Percentiles rank a stretch among this genome's conserved stretches.
These are phyloP conservation scores for Hemicentrotus pulcherrimus DNA, from an alignment of 35 echinoderm and acorn worm genomes.

Conservation along the genomic window DNA sequence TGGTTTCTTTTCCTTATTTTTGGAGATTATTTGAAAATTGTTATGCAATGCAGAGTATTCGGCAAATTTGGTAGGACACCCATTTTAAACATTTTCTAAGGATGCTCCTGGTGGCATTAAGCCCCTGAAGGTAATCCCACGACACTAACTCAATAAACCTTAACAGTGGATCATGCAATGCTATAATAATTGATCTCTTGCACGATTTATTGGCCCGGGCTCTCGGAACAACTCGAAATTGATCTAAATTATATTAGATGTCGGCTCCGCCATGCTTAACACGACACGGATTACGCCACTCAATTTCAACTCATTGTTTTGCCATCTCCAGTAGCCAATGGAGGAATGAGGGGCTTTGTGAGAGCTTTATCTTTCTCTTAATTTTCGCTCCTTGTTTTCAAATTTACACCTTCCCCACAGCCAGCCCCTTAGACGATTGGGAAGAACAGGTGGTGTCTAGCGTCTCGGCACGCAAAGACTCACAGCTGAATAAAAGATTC, in stretches of 20 bases:
- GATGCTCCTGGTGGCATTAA: not conserved
- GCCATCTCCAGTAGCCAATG: not conserved
- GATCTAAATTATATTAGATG: not conserved
- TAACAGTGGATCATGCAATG: not conserved
- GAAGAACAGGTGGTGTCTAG: not conserved
- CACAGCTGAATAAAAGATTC: not conserved
- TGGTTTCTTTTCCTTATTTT: not conserved
- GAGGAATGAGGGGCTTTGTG: not conserved
- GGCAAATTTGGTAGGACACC: not conserved
- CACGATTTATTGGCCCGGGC: not conserved
- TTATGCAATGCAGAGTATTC: not conserved
- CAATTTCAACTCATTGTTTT: conserved; percentile 13
- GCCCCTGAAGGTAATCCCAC: not conserved
- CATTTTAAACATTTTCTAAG: not conserved
- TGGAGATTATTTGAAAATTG: not conserved
- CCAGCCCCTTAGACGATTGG: conserved; percentile 6
- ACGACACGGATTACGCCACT: not conserved
- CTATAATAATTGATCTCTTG: not conserved
- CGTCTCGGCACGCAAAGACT: not conserved
- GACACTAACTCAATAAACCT: not conserved
- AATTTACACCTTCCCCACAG: not conserved
- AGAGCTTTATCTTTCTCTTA: not conserved
- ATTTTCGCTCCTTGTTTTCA: not conserved
- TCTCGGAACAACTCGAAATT: not conserved
- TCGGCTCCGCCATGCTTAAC: not conserved